phyloP scores from a whole-genome alignment of 2,113 vertebrate species.

The Oriolus oriolus region DNA sequence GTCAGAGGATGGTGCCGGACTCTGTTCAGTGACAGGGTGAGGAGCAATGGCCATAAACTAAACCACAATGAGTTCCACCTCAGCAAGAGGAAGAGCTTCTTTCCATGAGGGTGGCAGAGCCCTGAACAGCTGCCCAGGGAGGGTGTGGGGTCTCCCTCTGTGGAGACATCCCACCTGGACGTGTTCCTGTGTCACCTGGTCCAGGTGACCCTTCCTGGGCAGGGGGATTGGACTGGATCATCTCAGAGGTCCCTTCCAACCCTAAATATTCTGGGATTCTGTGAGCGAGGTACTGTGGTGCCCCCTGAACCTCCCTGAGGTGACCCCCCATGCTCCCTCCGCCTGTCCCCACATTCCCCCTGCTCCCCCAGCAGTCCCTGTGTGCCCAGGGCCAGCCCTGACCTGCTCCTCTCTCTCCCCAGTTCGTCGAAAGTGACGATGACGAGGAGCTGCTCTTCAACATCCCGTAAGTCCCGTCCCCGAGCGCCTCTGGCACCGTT shows the following conservation, averaged over 20 bases:
- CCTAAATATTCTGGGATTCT: background rate
- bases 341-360: background rate
- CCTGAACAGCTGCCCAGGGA: background rate
- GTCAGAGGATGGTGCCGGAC: background rate
- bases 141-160: background rate
- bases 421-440: slow-evolving; percentile 95
- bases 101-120: background rate
- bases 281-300: background rate
- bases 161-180: background rate
- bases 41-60: fast-evolving
- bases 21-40: background rate
- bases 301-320: background rate
- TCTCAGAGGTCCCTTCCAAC: background rate
- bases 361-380: background rate
- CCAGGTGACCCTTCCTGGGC: background rate
- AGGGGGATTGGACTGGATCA: no score
- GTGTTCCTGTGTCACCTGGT: background rate
- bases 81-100: background rate
- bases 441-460: slow-evolving; percentile 97
- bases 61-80: background rate
- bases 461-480: slow-evolving; percentile 85
- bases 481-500: fast-evolving
- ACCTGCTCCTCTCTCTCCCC: background rate
- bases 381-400: background rate
- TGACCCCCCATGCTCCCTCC: no score